Percentiles rank a stretch among this genome's conserved stretches.
Conservation (phyloP, 1,140 invertebrate genomes). For the Calosoma granatense region DNA sequence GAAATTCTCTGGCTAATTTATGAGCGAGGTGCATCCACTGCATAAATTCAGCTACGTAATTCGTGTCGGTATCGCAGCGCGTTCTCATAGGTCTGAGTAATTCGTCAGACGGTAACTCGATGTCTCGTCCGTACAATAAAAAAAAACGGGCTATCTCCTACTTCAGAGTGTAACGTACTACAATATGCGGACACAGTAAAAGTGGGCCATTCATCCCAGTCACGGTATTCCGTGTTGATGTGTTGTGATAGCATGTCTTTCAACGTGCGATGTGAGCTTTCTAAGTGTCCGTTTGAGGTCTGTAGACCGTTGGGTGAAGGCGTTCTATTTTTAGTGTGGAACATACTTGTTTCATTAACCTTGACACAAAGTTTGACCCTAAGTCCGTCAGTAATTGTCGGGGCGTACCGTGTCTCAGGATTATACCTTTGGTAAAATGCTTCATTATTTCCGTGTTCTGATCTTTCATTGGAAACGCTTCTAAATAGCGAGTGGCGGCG, state of each 20-base stretch:
- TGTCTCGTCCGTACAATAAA: slow-evolving; percentile 17
- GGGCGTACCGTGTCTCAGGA: slow-evolving; percentile 21
- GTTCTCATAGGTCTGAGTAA: slow-evolving; percentile 14
- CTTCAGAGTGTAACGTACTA: slow-evolving; percentile 24
- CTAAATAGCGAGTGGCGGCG: slow-evolving; percentile 19
- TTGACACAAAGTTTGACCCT: slow-evolving; percentile 25
- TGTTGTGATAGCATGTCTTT: slow-evolving; percentile 18
- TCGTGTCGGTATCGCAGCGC: slow-evolving; percentile 13
- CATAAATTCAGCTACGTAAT: slow-evolving; percentile 17
- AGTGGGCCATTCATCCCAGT: slow-evolving; percentile 30
- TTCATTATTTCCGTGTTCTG: slow-evolving; percentile 19
- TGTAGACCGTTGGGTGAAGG: slow-evolving; percentile 22
- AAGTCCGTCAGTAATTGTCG: slow-evolving; percentile 23
- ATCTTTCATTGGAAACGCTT: slow-evolving; percentile 19
- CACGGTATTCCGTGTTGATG: slow-evolving; percentile 16
- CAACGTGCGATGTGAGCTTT: slow-evolving; percentile 18
- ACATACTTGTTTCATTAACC: slow-evolving; percentile 23
- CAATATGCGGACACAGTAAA: slow-evolving; percentile 17
- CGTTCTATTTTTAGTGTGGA: slow-evolving; percentile 25
- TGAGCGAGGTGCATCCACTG: slow-evolving; percentile 14
- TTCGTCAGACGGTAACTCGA: slow-evolving; percentile 18
- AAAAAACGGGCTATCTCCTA: slow-evolving; percentile 21
- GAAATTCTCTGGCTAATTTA: slow-evolving; percentile 3
- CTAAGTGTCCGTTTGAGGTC: slow-evolving; percentile 22
- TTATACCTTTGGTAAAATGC: slow-evolving; percentile 21